These are phyloP conservation scores for Tapera naevia DNA, from an alignment of 2,797 vertebrate genomes.

Conservation along the genomic window DNA sequence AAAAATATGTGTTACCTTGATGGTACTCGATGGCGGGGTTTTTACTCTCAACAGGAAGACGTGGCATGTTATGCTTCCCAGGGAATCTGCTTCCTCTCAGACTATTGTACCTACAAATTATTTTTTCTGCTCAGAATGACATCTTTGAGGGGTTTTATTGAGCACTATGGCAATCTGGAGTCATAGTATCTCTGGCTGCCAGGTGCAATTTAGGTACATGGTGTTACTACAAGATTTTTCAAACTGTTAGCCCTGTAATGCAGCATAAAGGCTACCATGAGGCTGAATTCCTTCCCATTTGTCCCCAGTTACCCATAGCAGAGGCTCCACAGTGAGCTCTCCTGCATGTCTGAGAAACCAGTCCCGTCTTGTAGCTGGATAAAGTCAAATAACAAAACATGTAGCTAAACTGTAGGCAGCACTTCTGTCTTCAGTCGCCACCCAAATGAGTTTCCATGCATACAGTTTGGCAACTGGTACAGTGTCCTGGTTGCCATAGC, in stretches of 20 bases:
- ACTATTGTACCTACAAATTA: background rate
- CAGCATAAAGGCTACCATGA: background rate
- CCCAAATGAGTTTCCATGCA: background rate
- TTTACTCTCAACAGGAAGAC: background rate
- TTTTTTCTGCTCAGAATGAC: background rate
- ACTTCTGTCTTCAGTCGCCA: background rate
- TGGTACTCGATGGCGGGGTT: background rate
- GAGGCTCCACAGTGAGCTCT: background rate
- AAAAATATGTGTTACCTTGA: background rate
- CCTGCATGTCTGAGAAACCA: background rate
- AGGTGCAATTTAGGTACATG: background rate
- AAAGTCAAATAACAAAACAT: background rate
- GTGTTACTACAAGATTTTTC: background rate
- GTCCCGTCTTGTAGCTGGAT: background rate
- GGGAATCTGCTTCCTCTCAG: background rate
- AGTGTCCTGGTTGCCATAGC: background rate
- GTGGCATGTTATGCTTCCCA: background rate
- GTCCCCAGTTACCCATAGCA: background rate
- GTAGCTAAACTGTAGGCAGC: background rate
- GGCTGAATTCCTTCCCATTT: background rate
- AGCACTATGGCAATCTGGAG: background rate
- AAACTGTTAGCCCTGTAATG: background rate
- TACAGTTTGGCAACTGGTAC: background rate
- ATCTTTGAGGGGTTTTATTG: accelerated
- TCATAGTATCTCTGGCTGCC: background rate